These are phyloP conservation scores for Martes martes DNA, from an alignment of 2,113 vertebrate genomes.

Conservation along the genomic window DNA sequence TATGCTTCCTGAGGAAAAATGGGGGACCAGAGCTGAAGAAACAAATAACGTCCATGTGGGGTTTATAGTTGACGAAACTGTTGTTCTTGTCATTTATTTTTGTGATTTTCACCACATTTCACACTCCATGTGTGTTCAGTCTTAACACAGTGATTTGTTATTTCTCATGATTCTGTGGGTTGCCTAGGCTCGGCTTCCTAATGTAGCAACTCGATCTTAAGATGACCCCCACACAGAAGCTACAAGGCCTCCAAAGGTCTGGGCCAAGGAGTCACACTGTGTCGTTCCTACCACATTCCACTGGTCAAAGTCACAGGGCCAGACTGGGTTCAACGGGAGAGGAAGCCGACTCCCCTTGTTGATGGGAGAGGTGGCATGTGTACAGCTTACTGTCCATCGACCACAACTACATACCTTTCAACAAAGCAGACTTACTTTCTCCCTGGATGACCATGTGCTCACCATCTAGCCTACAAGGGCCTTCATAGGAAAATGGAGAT, in stretches of 20 bases:
- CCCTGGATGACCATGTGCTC: rapidly evolving
- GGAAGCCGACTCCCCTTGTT: not conserved
- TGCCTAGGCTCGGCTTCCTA: not conserved
- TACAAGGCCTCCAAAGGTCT: not conserved
- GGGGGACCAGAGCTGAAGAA: not conserved
- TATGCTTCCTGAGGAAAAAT: not conserved
- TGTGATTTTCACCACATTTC: not conserved
- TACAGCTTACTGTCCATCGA: not conserved
- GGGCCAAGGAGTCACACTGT: not conserved
- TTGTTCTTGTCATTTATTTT: not conserved
- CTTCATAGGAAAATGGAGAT: not conserved
- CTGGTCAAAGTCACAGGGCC: not conserved
- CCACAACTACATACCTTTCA: not conserved
- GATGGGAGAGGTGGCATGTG: not conserved
- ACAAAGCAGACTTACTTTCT: not conserved
- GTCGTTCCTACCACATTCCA: not conserved
- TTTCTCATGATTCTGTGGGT: not conserved
- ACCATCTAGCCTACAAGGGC: not conserved
- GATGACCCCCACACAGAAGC: not conserved
- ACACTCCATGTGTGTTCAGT: not conserved
- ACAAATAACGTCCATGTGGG: not conserved
- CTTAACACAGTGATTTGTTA: not conserved
- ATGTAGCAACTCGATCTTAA: not conserved
- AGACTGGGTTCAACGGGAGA: not conserved
- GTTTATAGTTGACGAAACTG: not conserved